Percentiles rank a stretch among this genome's conserved stretches.
Evolutionary conservation across 2,113 vertebrate species (phyloP).

Genomic region (Aldabrachelys gigantea): DNA sequence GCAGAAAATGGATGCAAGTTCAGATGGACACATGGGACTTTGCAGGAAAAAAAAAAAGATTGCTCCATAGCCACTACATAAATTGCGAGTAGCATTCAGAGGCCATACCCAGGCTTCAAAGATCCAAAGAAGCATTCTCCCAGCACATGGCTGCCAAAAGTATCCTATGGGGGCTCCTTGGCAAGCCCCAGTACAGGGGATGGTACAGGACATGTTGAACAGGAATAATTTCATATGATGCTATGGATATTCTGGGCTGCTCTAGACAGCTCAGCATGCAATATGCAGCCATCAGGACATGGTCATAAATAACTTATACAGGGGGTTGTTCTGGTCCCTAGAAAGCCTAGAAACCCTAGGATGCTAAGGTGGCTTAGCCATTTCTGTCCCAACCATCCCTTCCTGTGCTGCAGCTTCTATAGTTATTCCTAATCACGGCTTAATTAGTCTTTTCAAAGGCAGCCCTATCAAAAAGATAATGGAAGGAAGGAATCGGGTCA

Average conservation of each 20-base stretch:
- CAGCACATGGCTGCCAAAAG: neutral
- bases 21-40: neutral
- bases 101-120: neutral
- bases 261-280: neutral
- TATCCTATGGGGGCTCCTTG: neutral
- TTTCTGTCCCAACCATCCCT: neutral
- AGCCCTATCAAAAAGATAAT: neutral
- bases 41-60: neutral
- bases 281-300: neutral
- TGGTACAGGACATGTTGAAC: neutral
- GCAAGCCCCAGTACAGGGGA: neutral
- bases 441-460: neutral
- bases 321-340: neutral
- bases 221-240: neutral
- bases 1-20: accelerated
- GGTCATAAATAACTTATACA: neutral
- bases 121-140: neutral
- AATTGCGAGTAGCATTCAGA: neutral
- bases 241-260: neutral
- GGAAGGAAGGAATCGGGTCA: neutral
- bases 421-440: neutral
- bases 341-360: neutral
- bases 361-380: neutral
- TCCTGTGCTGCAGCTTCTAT: neutral
- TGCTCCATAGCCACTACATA: neutral